Percentiles rank a stretch among this genome's conserved stretches.
Conservation (phyloP, 1,140 invertebrate genomes). For the Berghia stephanieae region DNA sequence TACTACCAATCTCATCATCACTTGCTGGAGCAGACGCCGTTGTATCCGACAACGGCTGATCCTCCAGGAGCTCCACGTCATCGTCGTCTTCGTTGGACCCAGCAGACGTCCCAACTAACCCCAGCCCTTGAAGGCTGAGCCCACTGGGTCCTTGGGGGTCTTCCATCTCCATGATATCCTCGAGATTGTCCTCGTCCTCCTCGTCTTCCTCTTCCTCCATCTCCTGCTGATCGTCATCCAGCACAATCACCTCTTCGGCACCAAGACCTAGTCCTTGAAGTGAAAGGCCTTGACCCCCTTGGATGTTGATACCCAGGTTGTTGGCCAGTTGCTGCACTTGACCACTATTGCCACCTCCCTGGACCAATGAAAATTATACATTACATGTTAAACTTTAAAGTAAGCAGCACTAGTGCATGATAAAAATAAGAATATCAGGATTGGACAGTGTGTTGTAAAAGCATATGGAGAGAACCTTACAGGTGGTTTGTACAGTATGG, state of each 20-base stretch:
- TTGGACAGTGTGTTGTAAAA: too few species aligned
- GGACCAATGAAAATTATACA: not conserved
- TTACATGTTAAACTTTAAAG: not conserved
- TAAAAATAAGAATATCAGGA: too few species aligned
- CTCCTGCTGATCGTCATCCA: conserved; percentile 35
- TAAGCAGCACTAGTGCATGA: too few species aligned
- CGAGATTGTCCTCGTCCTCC: too few species aligned
- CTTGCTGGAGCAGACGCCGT: conserved; percentile 85
- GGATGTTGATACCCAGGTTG: conserved; percentile 28
- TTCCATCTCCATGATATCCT: too few species aligned
- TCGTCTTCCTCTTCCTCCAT: too few species aligned
- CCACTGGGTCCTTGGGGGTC: too few species aligned
- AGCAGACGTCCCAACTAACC: conserved; percentile 34
- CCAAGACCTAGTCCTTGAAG: conserved; percentile 21
- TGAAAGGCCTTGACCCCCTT: not conserved
- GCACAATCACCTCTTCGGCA: not conserved
- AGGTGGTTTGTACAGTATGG: too few species aligned
- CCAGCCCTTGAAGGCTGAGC: conserved; percentile 48
- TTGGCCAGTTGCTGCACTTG: conserved; percentile 16
- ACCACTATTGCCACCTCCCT: conserved; percentile 29
- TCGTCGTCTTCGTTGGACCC: conserved; percentile 1
- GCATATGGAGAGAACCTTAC: too few species aligned
- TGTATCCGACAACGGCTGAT: conserved; percentile 73
- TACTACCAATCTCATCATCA: conserved; percentile 90
- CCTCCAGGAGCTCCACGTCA: too few species aligned